phyloP scores from a whole-genome alignment of 1,140 invertebrate genomes.

The Drosophila repleta region DNA sequence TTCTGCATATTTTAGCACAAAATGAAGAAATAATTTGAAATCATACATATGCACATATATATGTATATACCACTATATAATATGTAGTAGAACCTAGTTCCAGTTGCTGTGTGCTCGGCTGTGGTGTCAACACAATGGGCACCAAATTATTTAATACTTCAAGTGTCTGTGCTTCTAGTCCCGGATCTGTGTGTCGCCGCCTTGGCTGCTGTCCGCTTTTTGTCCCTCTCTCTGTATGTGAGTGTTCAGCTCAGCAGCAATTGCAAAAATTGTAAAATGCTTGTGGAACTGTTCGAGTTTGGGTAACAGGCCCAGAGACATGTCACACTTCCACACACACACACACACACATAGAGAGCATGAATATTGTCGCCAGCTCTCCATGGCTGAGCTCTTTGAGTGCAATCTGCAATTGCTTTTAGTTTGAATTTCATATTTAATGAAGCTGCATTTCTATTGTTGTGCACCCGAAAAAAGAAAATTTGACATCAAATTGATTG shows the following conservation, averaged over 20 bases:
- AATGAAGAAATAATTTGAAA: conserved; percentile 80
- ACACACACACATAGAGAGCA: conserved; percentile 9
- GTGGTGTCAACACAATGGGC: conserved; percentile 79
- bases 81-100: conserved; percentile 1
- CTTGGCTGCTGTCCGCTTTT: conserved; percentile 41
- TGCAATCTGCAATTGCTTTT: conserved; percentile 66
- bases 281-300: conserved; percentile 14
- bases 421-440: conserved; percentile 75
- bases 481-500: conserved; percentile 57
- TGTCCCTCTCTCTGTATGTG: conserved; percentile 1
- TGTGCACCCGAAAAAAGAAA: conserved; percentile 26
- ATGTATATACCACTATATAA: neutral
- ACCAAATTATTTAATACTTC: conserved; percentile 82
- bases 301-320: conserved; percentile 27
- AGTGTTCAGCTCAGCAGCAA: conserved; percentile 29
- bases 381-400: conserved; percentile 14
- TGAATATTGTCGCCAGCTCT: conserved; percentile 19
- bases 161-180: conserved; percentile 61
- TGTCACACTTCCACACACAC: conserved; percentile 16
- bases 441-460: conserved; percentile 69
- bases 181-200: conserved; percentile 27
- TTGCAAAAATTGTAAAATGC: conserved; percentile 66
- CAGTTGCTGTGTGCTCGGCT: conserved; percentile 42
- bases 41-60: conserved; percentile 39
- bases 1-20: conserved; percentile 58